Conservation (phyloP, 2,113 vertebrate species). For the Equus quagga region DNA sequence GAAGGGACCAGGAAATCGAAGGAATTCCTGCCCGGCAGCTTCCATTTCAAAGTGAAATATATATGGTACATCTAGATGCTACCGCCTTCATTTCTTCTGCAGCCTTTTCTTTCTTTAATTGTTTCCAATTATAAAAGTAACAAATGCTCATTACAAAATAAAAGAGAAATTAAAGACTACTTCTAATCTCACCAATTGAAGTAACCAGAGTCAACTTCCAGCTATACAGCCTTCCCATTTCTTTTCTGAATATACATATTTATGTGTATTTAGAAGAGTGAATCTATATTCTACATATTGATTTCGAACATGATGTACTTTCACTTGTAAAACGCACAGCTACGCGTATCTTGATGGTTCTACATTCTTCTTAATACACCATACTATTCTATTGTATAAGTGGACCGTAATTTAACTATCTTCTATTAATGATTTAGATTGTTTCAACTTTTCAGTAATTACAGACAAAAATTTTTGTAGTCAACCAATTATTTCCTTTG, state of each 20-base stretch:
- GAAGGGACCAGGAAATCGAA: background rate
- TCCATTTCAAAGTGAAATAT: background rate
- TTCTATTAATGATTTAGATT: background rate
- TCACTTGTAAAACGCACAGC: background rate
- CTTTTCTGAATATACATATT: background rate
- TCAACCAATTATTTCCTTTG: background rate
- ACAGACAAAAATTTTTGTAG: background rate
- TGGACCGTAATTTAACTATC: background rate
- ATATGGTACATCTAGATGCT: accelerated
- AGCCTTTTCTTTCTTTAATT: background rate
- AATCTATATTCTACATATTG: background rate
- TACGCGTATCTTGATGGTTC: background rate
- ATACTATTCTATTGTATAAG: background rate
- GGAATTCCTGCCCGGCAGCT: background rate
- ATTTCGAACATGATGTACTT: background rate
- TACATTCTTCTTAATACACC: background rate
- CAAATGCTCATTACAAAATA: background rate
- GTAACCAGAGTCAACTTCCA: background rate
- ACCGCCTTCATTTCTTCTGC: background rate
- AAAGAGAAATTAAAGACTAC: background rate
- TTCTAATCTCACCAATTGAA: background rate
- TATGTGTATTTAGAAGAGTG: background rate
- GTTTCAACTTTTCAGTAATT: background rate
- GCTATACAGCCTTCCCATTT: background rate
- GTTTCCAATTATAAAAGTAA: background rate